Evolutionary conservation across 2,113 vertebrate species (phyloP).

Genomic region (Podocnemis expansa): DNA sequence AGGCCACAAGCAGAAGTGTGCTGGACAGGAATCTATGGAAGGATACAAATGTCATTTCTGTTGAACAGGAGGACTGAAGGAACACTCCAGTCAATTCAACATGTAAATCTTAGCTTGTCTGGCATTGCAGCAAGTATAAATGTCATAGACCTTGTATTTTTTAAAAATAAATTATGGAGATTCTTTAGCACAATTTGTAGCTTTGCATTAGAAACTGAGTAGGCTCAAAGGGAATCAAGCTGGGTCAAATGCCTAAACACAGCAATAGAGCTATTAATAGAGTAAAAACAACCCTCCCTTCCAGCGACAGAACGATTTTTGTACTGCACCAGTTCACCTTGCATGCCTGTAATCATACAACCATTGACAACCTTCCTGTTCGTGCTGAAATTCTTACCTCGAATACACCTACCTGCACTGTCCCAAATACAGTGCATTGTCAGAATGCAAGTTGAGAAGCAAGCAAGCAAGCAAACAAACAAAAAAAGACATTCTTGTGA

Average conservation of each 20-base stretch:
- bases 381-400: background rate
- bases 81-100: background rate
- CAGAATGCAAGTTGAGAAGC: background rate
- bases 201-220: background rate
- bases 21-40: background rate
- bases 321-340: background rate
- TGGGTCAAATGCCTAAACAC: background rate
- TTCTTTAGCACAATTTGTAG: background rate
- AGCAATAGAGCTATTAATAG: background rate
- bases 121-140: background rate
- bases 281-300: background rate
- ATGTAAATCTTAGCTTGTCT: background rate
- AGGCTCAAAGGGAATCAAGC: background rate
- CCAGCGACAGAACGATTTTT: background rate
- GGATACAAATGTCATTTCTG: accelerated
- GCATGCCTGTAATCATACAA: background rate
- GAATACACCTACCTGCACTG: background rate
- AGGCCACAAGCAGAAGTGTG: background rate
- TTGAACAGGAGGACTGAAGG: background rate
- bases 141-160: background rate
- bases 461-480: too few relatives aligned
- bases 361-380: background rate
- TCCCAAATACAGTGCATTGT: background rate
- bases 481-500: background rate
- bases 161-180: background rate